Evolutionary conservation across 2,797 vertebrate species (phyloP).

Genomic region (Centropyge bicolor): DNA sequence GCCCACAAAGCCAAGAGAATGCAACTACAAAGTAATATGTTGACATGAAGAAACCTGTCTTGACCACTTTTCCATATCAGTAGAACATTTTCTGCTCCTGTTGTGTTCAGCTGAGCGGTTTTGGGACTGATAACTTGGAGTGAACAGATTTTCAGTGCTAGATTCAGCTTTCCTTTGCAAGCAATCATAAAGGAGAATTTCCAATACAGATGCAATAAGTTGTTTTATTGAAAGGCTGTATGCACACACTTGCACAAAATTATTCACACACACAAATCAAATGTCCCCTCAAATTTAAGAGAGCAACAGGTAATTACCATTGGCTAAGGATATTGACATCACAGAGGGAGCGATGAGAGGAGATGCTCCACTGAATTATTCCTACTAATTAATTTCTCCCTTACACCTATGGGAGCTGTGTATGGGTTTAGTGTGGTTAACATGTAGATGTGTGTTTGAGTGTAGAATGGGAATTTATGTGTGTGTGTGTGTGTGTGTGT

Average conservation of each 20-base stretch:
- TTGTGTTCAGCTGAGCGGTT: conserved; percentile 17
- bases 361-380: conserved; percentile 67
- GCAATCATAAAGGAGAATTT: conserved; percentile 14
- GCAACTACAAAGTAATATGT: background rate
- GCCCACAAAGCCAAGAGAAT: background rate
- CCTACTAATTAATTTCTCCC: conserved; percentile 62
- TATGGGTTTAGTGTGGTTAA: conserved; percentile 37
- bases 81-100: background rate
- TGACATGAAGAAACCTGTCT: background rate
- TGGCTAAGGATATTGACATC: conserved; percentile 58
- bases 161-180: conserved; percentile 13
- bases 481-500: conserved; percentile 1
- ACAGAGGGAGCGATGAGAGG: conserved; percentile 49
- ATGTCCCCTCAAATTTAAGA: conserved; percentile 43
- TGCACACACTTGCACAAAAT: conserved; percentile 20
- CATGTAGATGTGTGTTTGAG: conserved; percentile 35
- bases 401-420: conserved; percentile 49
- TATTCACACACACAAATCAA: conserved; percentile 7
- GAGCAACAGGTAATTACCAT: conserved; percentile 58
- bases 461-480: conserved; percentile 9
- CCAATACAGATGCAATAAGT: background rate
- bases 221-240: conserved; percentile 12
- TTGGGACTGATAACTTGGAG: background rate
- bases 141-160: conserved; percentile 14
- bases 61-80: conserved; percentile 2